phyloP scores from a whole-genome alignment of 2,113 vertebrate genomes.

The Cyphomyrus discorhynchus region DNA sequence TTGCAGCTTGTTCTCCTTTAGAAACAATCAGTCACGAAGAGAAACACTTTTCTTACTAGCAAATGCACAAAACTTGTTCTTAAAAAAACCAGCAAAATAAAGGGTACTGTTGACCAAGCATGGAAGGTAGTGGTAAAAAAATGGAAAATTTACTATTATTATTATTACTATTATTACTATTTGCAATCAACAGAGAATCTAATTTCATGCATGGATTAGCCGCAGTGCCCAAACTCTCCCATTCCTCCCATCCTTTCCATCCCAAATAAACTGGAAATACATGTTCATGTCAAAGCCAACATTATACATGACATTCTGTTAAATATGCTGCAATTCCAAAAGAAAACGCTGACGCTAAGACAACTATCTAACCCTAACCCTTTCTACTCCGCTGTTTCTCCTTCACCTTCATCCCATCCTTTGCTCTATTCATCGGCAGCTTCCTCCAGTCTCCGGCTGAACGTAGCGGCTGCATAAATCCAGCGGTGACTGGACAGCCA shows the following conservation, averaged over 20 bases:
- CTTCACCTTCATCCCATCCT: background rate
- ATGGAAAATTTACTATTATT: background rate
- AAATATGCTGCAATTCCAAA: background rate
- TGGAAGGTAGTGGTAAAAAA: background rate
- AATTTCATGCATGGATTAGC: background rate
- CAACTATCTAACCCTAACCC: too few relatives aligned
- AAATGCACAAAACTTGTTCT: background rate
- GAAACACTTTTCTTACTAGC: background rate
- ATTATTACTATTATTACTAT: background rate
- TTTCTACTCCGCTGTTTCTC: too few relatives aligned
- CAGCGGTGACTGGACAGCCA: conserved; percentile 31
- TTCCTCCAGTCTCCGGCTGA: background rate
- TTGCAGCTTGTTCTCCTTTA: background rate
- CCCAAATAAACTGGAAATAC: background rate
- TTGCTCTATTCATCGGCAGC: background rate
- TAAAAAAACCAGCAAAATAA: background rate
- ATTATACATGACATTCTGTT: background rate
- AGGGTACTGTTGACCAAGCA: background rate
- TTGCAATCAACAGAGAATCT: background rate
- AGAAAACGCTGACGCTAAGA: background rate
- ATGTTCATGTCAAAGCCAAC: background rate
- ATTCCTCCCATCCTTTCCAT: background rate
- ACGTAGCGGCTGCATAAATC: conserved; percentile 27
- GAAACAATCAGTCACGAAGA: background rate
- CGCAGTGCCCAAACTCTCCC: background rate